Evolutionary conservation across 2,797 vertebrate species (phyloP), one percentile per base, ranked within the genome.

Genomic region (Antrozous pallidus): DNA sequence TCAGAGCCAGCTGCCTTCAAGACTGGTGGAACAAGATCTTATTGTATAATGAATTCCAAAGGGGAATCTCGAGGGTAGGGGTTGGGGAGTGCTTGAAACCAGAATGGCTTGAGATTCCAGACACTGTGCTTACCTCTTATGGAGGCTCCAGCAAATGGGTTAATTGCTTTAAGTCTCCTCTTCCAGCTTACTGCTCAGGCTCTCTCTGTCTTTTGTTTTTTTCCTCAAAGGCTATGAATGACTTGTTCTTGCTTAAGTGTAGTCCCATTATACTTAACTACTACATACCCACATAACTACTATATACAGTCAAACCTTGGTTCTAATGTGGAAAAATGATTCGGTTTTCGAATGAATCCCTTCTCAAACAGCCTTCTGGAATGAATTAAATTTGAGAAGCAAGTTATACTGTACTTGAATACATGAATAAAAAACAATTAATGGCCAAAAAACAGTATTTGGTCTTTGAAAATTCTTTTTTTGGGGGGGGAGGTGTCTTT

Each of bases 211-310:
- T 81, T 78, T 12, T n/a, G 24, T 58, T 38, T 28, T n/a, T 78
- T 2, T 10, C 13, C 12, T 51, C n/a, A 63, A 91, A 89, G 69
- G n/a, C n/a, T 71, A 24, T 8, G 22, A 63, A 51, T 86, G 33
- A 89, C 67, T 88, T 83, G 13, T 45, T 63, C 90, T 95, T 94
- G 28, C 40, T 95, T 40, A 90, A 81, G 49, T 78, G 38, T 88
- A 78, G 38, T 65, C 40, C 40, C 40, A 42, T 74, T 93, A 58
- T 85, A 45, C 26, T 91, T 70, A 79, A 63, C 17, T 20, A 74
- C 47, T 33, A 47, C 11, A 33, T 47, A 70, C 14, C 14, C 33
- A 54, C 49, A 33, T 24, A 51, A 54, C 47, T 51, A 51, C n/a
- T 33, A 54, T n/a, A 31, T 31, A 45, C 40, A 31, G 58, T 61